Conservation (phyloP, 2,888 invertebrate genomes). For the Hirtodrosophila cameraria region DNA sequence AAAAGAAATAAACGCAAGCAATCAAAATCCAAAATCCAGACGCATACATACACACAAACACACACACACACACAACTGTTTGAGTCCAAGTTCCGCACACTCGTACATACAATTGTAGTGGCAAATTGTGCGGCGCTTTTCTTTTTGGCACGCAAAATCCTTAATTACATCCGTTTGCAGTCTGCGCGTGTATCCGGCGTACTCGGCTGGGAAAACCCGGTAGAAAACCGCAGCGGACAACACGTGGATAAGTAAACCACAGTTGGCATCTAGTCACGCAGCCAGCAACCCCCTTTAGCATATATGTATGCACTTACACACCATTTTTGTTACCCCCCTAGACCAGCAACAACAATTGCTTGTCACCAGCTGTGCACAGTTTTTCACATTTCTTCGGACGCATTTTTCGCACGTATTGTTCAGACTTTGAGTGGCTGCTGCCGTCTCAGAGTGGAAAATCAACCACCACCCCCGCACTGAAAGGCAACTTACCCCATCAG, state of each 20-base stretch:
- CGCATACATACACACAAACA: neutral
- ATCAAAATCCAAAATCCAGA: neutral
- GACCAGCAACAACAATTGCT: conserved; percentile 56
- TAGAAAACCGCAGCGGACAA: conserved; percentile 63
- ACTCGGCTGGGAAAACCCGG: conserved; percentile 30
- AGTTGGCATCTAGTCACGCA: conserved; percentile 68
- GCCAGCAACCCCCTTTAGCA: conserved; percentile 19
- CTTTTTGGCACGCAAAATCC: conserved; percentile 72
- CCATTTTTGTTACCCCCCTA: too few species aligned
- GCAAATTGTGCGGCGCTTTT: conserved; percentile 55
- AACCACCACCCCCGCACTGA: conserved; percentile 29
- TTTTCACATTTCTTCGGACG: conserved; percentile 54
- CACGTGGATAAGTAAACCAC: conserved; percentile 70
- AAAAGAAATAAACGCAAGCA: neutral
- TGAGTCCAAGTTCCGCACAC: conserved; percentile 28
- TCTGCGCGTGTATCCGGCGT: conserved; percentile 71
- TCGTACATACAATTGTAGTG: conserved; percentile 36
- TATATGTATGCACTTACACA: neutral
- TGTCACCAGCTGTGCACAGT: conserved; percentile 74
- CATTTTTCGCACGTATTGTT: conserved; percentile 75
- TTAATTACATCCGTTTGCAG: conserved; percentile 75
- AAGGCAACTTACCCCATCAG: too few species aligned
- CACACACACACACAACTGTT: conserved; percentile 17
- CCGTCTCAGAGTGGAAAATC: conserved; percentile 25
- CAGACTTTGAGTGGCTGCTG: conserved; percentile 59